These are phyloP conservation scores for Sussaba pulchella DNA, from an alignment of 2,888 invertebrate species.

Conservation along the genomic window DNA sequence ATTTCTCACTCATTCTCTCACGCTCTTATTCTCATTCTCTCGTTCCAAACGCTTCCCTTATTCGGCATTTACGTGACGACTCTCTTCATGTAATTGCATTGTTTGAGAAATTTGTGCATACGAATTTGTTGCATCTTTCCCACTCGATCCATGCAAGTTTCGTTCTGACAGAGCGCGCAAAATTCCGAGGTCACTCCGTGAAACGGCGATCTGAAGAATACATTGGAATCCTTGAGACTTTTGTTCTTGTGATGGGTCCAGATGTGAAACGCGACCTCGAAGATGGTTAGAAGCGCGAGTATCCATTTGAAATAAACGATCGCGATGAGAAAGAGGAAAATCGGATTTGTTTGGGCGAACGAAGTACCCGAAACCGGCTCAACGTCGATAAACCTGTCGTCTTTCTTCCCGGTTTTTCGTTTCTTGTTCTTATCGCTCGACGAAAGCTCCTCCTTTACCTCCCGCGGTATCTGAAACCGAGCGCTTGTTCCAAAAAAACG, in stretches of 20 bases:
- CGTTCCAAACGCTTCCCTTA: conserved; percentile 1
- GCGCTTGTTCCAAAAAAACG: conserved; percentile 15
- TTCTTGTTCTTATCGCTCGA: conserved; percentile 59
- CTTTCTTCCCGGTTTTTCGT: no score
- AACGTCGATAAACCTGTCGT: conserved; percentile 67
- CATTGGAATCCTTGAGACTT: conserved; percentile 85
- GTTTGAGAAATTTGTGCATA: conserved; percentile 81
- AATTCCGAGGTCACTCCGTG: conserved; percentile 89
- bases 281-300: conserved; percentile 84
- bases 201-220: conserved; percentile 90
- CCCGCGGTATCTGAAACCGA: conserved; percentile 77
- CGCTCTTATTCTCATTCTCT: background rate
- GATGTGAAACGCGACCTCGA: conserved; percentile 88
- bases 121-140: conserved; percentile 89
- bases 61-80: conserved; percentile 76
- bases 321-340: conserved; percentile 78
- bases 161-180: conserved; percentile 89
- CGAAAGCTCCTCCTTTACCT: conserved; percentile 72
- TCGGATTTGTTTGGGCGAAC: conserved; percentile 79
- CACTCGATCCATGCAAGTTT: conserved; percentile 87
- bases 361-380: conserved; percentile 76
- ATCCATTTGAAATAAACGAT: conserved; percentile 80
- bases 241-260: conserved; percentile 90
- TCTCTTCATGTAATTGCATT: conserved; percentile 81
- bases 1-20: background rate